Conservation (phyloP, 2,797 vertebrate species). For the Sylvia borin region DNA sequence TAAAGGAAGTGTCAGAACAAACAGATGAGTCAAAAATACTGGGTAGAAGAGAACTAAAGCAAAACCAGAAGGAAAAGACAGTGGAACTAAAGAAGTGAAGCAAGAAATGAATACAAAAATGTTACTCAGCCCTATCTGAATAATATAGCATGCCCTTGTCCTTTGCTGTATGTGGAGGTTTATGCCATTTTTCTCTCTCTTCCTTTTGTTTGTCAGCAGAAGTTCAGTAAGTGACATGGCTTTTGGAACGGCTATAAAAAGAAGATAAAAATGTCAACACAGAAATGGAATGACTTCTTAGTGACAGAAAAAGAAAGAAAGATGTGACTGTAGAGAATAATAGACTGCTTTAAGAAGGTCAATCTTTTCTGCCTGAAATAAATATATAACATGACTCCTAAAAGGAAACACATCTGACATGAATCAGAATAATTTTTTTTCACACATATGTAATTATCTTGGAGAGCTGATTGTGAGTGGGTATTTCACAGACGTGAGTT, state of each 20-base stretch:
- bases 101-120: background rate
- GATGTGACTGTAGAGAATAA: background rate
- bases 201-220: slow-evolving; percentile 20
- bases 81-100: background rate
- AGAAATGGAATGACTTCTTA: slow-evolving; percentile 27
- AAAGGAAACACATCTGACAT: background rate
- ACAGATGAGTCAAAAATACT: background rate
- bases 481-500: background rate
- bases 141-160: background rate
- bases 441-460: background rate
- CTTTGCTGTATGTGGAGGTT: background rate
- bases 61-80: background rate
- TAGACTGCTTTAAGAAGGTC: background rate
- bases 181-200: background rate
- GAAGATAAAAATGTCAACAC: slow-evolving; percentile 27
- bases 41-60: background rate
- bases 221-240: background rate
- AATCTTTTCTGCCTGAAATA: background rate
- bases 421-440: background rate
- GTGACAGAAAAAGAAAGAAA: slow-evolving; percentile 13
- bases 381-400: background rate
- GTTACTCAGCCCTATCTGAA: background rate
- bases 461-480: background rate
- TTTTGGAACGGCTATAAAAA: slow-evolving; percentile 9
- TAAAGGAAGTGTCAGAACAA: background rate